Evolutionary conservation across 2,113 vertebrate species (phyloP).

Genomic region (Perognathus longimembris): DNA sequence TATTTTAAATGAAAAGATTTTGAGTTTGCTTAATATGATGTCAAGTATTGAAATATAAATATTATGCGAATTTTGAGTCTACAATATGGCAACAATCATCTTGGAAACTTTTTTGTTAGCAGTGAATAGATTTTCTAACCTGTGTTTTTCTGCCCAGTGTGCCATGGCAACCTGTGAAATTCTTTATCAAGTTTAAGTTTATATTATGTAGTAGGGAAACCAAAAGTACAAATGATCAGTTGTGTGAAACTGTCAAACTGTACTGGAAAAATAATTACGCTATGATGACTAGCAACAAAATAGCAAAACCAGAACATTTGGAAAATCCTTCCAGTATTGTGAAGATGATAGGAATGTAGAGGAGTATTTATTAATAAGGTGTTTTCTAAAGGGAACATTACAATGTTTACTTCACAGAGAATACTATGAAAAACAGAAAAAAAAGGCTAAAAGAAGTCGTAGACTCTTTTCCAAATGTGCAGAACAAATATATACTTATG

Average conservation of each 20-base stretch:
- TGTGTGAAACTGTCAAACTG: not conserved
- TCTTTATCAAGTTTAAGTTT: not conserved
- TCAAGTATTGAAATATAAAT: constrained; percentile 47
- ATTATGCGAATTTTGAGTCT: not conserved
- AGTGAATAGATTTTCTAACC: not conserved
- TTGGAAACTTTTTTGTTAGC: not conserved
- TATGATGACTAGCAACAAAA: not conserved
- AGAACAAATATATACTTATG: constrained; percentile 6
- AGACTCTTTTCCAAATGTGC: not conserved
- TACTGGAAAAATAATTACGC: not conserved
- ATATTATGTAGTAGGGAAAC: not conserved
- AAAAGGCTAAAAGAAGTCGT: not conserved
- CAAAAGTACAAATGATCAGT: not conserved
- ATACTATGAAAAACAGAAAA: not conserved
- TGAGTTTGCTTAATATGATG: constrained; percentile 47
- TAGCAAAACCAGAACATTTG: constrained; percentile 9
- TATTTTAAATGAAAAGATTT: constrained; percentile 64
- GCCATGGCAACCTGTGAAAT: not conserved
- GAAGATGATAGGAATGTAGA: not conserved
- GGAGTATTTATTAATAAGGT: not conserved
- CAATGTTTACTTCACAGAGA: not conserved
- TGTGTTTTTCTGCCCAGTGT: not conserved
- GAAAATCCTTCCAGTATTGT: not conserved
- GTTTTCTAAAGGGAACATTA: not conserved
- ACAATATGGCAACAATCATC: not conserved